A percentile compares a stretch with the other conserved stretches of the same genome.
These are phyloP conservation scores for Chrysodeixis includens DNA, from an alignment of 2,888 invertebrate species.

Conservation along the genomic window DNA sequence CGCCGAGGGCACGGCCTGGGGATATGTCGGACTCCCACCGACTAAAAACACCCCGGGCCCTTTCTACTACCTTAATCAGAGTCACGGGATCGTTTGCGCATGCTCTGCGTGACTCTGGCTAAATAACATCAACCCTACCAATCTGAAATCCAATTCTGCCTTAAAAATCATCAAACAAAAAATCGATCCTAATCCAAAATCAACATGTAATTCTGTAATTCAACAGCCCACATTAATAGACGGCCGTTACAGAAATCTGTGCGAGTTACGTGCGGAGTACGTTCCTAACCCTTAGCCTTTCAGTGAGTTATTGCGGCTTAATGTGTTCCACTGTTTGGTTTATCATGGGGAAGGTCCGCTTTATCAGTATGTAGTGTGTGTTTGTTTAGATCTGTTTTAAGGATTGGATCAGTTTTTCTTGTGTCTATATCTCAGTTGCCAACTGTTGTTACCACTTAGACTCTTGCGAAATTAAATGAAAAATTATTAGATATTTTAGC, in stretches of 20 bases:
- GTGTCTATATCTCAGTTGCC: too few relatives aligned
- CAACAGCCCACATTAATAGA: slow-evolving; percentile 42
- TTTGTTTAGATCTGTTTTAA: not conserved
- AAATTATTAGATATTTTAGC: too few relatives aligned
- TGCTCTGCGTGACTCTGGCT: too few relatives aligned
- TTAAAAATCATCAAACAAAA: not conserved
- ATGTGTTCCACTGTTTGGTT: slow-evolving; percentile 38
- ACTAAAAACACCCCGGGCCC: too few relatives aligned
- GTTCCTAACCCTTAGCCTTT: slow-evolving; percentile 32
- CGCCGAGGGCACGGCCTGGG: too few relatives aligned
- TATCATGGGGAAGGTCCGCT: slow-evolving; percentile 32
- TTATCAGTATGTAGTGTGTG: not conserved
- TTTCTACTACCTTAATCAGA: too few relatives aligned
- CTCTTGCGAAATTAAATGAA: too few relatives aligned
- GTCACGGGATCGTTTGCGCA: too few relatives aligned
- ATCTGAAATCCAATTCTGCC: too few relatives aligned
- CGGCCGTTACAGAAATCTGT: slow-evolving; percentile 51
- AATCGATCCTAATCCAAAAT: slow-evolving; percentile 9
- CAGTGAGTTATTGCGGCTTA: slow-evolving; percentile 34
- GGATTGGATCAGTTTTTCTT: not conserved
- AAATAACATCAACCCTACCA: too few relatives aligned
- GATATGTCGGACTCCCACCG: too few relatives aligned
- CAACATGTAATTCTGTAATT: slow-evolving; percentile 31
- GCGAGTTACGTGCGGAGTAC: slow-evolving; percentile 43
- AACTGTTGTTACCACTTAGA: too few relatives aligned